Conservation (phyloP, 2,888 invertebrate species). For the Orthosia gracilis region DNA sequence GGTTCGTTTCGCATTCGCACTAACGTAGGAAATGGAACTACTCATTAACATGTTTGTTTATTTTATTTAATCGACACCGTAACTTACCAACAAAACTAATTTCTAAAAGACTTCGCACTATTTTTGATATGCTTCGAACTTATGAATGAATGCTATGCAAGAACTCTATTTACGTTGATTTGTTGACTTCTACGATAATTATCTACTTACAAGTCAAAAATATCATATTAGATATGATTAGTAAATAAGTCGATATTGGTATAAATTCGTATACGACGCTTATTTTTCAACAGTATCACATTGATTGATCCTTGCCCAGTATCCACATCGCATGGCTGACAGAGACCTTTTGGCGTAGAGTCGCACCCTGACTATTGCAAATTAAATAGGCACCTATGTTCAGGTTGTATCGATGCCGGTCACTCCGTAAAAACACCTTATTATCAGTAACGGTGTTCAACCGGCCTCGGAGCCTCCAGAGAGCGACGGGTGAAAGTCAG, state of each 20-base stretch:
- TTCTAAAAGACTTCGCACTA: background rate
- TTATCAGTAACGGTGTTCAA: conserved; percentile 87
- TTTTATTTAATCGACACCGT: background rate
- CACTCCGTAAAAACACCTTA: conserved; percentile 79
- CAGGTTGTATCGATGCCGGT: conserved; percentile 70
- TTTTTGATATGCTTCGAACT: conserved; percentile 21
- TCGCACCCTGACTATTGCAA: conserved; percentile 40
- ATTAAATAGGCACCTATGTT: conserved; percentile 53
- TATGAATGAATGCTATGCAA: conserved; percentile 55
- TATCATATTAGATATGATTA: conserved; percentile 59
- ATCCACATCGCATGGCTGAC: conserved; percentile 8
- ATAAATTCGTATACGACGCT: conserved; percentile 56
- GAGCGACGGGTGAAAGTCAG: conserved; percentile 87
- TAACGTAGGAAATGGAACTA: conserved; percentile 28
- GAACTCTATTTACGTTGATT: conserved; percentile 56
- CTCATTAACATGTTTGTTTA: conserved; percentile 22
- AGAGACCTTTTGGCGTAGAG: conserved; percentile 45
- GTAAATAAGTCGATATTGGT: conserved; percentile 57
- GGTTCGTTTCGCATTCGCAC: conserved; percentile 27
- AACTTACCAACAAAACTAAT: conserved; percentile 9
- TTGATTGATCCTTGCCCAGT: conserved; percentile 1
- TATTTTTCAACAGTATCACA: conserved; percentile 47
- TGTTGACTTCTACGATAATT: conserved; percentile 53
- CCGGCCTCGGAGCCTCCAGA: conserved; percentile 83
- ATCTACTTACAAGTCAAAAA: conserved; percentile 38